Evolutionary conservation across 2,888 invertebrate genomes (phyloP).

Genomic region (Argyra leucocephala): DNA sequence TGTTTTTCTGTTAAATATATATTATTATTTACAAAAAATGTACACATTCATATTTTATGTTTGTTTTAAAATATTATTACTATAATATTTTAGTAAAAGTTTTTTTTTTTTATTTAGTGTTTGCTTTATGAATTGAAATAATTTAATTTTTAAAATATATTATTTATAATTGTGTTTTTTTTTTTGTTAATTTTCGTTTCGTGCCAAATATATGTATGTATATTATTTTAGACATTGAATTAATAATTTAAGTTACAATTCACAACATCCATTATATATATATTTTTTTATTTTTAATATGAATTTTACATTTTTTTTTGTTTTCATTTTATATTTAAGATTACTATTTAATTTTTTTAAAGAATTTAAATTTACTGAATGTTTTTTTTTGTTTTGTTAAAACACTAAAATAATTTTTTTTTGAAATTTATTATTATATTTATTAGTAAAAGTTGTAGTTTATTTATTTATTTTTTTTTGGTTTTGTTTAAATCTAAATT

Average conservation of each 20-base stretch:
- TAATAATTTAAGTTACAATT: background rate
- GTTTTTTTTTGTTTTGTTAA: no score
- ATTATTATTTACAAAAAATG: no score
- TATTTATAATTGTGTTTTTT: constrained; percentile 28
- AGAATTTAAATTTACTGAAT: constrained; percentile 19
- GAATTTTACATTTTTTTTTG: constrained; percentile 12
- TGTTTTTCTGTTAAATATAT: no score
- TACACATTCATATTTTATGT: no score
- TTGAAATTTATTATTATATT: background rate
- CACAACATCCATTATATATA: background rate
- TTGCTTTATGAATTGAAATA: background rate
- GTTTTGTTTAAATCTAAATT: constrained; percentile 22
- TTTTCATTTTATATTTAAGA: constrained; percentile 4
- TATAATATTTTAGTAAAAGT: background rate
- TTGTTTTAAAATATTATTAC: no score
- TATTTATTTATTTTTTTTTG: background rate
- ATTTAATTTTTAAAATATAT: constrained; percentile 24
- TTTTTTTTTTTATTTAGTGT: background rate
- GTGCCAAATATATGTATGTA: background rate
- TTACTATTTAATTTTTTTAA: background rate
- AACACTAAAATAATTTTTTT: background rate
- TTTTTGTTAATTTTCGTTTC: constrained; percentile 16
- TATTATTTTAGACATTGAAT: constrained; percentile 4
- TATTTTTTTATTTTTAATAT: constrained; percentile 4
- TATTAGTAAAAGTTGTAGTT: background rate